Percentiles rank a stretch among this genome's conserved stretches.
These are phyloP conservation scores for Eurytoma californica DNA, from an alignment of 2,888 invertebrate species.

Conservation along the genomic window DNA sequence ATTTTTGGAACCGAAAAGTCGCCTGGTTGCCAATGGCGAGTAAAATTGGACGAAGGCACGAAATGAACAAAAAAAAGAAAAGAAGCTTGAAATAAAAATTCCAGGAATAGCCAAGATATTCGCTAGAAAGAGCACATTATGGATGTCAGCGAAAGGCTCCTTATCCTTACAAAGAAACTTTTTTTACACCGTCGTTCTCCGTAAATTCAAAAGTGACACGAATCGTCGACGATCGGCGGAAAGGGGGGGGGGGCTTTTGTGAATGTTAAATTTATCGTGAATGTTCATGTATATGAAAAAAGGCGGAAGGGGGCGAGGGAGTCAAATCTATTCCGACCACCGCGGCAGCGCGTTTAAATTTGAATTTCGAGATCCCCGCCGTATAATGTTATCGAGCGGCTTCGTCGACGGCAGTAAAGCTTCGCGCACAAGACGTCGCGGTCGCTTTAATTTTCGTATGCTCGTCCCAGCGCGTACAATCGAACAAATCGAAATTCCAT, in stretches of 20 bases:
- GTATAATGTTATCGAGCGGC: constrained; percentile 22
- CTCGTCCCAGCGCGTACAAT: neutral
- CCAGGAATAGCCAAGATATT: too few species aligned
- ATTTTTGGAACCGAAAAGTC: too few species aligned
- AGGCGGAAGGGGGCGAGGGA: neutral
- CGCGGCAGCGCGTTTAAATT: constrained; percentile 20
- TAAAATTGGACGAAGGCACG: too few species aligned
- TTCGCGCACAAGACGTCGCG: neutral
- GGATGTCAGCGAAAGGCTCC: too few species aligned
- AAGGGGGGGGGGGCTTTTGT: constrained; percentile 10
- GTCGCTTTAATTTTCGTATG: too few species aligned
- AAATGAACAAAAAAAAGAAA: too few species aligned
- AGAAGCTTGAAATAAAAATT: too few species aligned
- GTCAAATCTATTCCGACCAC: constrained; percentile 31
- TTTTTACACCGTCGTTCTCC: too few species aligned
- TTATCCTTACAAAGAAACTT: too few species aligned
- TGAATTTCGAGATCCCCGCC: constrained; percentile 33
- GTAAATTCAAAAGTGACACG: neutral
- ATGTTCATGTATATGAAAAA: constrained; percentile 30
- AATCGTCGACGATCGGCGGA: constrained; percentile 4
- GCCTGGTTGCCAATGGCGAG: too few species aligned
- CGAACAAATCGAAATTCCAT: neutral
- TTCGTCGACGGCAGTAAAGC: neutral
- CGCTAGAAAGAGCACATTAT: too few species aligned
- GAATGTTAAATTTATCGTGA: constrained; percentile 18